Evolutionary conservation across 1,140 invertebrate species (phyloP).

Genomic region (Pentalonia nigronervosa): DNA sequence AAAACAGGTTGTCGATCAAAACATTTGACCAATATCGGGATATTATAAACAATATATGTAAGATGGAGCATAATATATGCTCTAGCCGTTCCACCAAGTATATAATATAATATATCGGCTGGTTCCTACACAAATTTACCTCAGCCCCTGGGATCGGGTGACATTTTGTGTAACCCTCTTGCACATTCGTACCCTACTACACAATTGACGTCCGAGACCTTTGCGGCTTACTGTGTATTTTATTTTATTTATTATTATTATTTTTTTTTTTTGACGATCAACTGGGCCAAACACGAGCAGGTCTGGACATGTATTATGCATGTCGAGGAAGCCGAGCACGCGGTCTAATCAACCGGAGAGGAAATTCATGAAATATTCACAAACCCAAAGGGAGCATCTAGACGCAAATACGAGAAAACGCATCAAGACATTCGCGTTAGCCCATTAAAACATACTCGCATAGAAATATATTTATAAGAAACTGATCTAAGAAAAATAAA

Average conservation of each 20-base stretch:
- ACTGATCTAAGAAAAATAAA: neutral
- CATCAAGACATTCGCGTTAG: neutral
- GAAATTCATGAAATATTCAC: conserved; percentile 55
- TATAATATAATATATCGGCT: neutral
- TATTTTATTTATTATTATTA: neutral
- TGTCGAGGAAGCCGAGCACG: neutral
- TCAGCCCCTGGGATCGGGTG: neutral
- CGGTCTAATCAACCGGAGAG: conserved; percentile 54
- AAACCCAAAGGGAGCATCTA: neutral
- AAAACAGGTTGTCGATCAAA: conserved; percentile 7
- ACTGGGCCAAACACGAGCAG: conserved; percentile 34
- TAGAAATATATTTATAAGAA: neutral
- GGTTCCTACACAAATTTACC: neutral
- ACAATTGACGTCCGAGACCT: conserved; percentile 21
- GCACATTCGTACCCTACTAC: neutral
- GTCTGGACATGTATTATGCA: conserved; percentile 44
- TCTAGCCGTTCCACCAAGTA: neutral
- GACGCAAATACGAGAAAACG: neutral
- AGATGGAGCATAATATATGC: neutral
- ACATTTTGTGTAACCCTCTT: conserved; percentile 2
- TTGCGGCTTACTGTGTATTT: neutral
- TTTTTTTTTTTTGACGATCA: conserved; percentile 15
- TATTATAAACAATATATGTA: neutral
- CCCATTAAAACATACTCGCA: neutral
- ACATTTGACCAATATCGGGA: neutral